Percentiles rank a stretch among this genome's conserved stretches.
phyloP scores from a whole-genome alignment of 2,113 vertebrate genomes.

The Dryoscopus gambensis region DNA sequence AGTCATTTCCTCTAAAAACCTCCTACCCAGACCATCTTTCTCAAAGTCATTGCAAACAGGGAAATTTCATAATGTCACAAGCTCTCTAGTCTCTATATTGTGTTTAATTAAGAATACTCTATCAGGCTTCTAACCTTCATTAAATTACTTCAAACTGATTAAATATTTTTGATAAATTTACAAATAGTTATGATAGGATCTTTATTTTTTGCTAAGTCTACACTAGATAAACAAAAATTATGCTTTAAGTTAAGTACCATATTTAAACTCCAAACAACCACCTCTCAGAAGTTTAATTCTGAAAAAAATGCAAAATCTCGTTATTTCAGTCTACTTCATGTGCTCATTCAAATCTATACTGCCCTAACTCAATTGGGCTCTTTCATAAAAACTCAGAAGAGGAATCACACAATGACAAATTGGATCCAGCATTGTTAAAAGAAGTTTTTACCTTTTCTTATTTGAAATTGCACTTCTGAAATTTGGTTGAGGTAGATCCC shows the following conservation, averaged over 20 bases:
- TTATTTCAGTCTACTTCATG: background rate
- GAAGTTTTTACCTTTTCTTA: background rate
- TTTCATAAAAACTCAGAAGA: background rate
- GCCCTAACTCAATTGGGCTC: background rate
- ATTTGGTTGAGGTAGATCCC: background rate
- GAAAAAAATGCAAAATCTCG: background rate
- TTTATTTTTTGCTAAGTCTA: background rate
- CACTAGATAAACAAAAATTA: background rate
- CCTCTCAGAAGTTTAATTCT: background rate
- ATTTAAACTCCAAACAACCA: background rate
- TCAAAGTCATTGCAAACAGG: background rate
- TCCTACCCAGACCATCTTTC: background rate
- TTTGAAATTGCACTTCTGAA: background rate
- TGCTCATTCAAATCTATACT: background rate
- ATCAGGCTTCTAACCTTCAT: background rate
- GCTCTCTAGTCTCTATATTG: background rate
- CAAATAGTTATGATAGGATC: background rate
- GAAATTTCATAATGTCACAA: background rate
- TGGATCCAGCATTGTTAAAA: background rate
- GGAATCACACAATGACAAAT: background rate
- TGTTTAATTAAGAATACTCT: background rate
- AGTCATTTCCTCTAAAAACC: background rate
- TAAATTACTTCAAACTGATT: background rate
- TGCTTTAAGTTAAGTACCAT: background rate
- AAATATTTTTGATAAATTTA: background rate